A percentile compares a stretch with the other conserved stretches of the same genome.
These are phyloP conservation scores for Orthonyx spaldingii DNA, from an alignment of 2,113 vertebrate species.

Conservation along the genomic window DNA sequence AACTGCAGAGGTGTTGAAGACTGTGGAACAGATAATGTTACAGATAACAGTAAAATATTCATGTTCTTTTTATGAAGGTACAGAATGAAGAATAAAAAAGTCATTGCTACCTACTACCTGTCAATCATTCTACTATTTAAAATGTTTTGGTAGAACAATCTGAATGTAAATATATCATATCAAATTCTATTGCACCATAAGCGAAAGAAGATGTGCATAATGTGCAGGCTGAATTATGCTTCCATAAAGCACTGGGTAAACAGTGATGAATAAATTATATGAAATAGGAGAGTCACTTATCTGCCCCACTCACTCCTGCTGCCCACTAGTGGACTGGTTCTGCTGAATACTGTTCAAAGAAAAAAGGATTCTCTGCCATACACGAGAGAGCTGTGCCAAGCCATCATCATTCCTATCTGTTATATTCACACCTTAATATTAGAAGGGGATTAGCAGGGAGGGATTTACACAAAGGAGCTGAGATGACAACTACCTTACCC, in stretches of 20 bases:
- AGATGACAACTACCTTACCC: background rate
- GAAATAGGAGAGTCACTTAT: background rate
- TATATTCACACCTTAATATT: background rate
- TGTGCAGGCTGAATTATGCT: background rate
- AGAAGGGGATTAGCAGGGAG: background rate
- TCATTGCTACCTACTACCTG: background rate
- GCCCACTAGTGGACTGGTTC: background rate
- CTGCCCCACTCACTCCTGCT: background rate
- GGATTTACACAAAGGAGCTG: background rate
- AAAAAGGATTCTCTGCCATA: rapidly evolving
- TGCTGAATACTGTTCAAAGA: background rate
- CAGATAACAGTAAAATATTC: background rate
- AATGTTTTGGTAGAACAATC: background rate
- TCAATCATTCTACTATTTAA: background rate
- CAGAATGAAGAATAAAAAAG: background rate
- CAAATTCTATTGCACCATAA: background rate
- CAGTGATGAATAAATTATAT: background rate
- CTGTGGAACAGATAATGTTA: background rate
- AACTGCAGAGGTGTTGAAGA: background rate
- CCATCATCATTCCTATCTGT: background rate
- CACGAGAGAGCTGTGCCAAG: background rate
- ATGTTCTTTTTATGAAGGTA: background rate
- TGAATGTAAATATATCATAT: background rate
- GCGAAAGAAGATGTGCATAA: background rate
- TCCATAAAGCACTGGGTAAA: background rate